Evolutionary conservation across 2,888 invertebrate genomes (phyloP), one percentile per base, ranked within the genome.

Genomic region (Eremobia ochroleuca): DNA sequence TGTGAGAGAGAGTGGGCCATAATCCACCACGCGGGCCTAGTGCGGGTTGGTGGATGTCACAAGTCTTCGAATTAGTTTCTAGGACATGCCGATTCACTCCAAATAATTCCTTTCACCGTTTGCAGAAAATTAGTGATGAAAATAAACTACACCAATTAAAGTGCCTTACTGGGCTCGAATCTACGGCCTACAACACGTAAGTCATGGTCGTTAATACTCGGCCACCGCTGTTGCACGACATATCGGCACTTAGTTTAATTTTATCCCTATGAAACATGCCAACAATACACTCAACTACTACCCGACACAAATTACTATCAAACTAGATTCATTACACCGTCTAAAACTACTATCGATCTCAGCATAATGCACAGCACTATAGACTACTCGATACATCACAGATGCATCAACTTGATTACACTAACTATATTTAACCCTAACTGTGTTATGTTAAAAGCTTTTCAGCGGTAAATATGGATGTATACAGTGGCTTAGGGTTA

Each of bases 361-460:
- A 8, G 52, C 15, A 71, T 52, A 40, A 37, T 58, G 34, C 61
- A 70, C 3, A 66, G 21, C 43, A 58, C 64, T 61, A 61, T 59
- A 46, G 1, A 46, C 18, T 21, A 46, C 31, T 9, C 52, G 18
- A n/a, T 59, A 59, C 25, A 65, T 59, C 34, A 40, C 25, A 66
- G 70, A 79, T 85, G 83, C 86, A 83, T 86, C 66, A 83, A 71
- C 66, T 40, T 52, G 49, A 85, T 83, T 77, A 62, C 66, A n/a
- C 52, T 59, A 70, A 61, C 73, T 70, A 70, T 43, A 55, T 49
- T 52, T 79, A 77, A 73, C 46, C 69, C 62, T 85, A 49, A 79
- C 49, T 69, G 25, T 37, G 70, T 77, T 76, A 75, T 67, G 73
- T 34, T 86, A 66, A 81, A 85, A 85, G 85, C 83, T 61, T 83